Percentiles rank a stretch among this genome's conserved stretches.
Evolutionary conservation across 2,113 vertebrate genomes (phyloP).

Genomic region (Acinonyx jubatus): DNA sequence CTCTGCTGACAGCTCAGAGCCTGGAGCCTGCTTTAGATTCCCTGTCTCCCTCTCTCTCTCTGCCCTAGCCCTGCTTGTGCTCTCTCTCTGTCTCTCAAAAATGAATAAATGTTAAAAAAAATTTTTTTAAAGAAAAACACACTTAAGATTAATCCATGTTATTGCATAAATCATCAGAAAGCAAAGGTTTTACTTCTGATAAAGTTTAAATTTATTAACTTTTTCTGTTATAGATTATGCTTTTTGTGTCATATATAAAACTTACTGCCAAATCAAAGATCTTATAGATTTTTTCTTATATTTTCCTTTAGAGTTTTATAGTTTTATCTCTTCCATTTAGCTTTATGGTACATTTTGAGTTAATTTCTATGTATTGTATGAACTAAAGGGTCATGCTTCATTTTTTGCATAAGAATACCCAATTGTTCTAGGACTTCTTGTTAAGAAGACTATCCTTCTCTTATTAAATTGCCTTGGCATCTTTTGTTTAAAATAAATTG

Average conservation of each 20-base stretch:
- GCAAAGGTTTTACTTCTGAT: neutral
- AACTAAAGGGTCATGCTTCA: neutral
- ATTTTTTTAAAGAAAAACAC: neutral
- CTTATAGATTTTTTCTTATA: neutral
- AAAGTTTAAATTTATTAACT: neutral
- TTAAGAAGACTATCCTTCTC: neutral
- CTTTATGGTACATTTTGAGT: neutral
- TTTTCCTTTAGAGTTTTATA: neutral
- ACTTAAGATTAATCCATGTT: neutral
- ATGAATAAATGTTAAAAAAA: too few relatives aligned
- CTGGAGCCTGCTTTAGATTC: too few relatives aligned
- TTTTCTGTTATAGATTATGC: neutral
- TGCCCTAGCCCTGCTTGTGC: too few relatives aligned
- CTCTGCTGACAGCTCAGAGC: too few relatives aligned
- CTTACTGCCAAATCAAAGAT: neutral
- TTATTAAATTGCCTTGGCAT: neutral
- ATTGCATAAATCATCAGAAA: neutral
- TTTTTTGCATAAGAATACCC: neutral
- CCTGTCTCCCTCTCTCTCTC: too few relatives aligned
- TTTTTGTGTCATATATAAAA: neutral
- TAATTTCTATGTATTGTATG: neutral
- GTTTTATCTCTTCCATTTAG: neutral
- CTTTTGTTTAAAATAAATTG: slow-evolving; percentile 18
- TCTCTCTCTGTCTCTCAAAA: too few relatives aligned
- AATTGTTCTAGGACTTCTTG: neutral